Conservation (phyloP, 1,140 invertebrate genomes). For the Hesperophylax magnus region DNA sequence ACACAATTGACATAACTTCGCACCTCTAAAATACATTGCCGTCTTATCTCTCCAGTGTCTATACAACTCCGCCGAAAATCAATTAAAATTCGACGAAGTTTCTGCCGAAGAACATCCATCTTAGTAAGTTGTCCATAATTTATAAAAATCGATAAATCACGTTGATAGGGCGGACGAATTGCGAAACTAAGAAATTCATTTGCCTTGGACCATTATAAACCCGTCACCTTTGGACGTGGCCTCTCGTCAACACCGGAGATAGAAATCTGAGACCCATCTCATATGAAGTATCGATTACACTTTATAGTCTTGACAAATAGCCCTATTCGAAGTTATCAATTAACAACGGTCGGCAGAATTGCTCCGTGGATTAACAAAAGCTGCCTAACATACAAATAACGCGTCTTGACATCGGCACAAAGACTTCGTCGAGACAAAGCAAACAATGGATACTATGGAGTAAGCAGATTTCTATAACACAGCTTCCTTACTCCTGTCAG, state of each 20-base stretch:
- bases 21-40: too few species aligned
- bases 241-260: background rate
- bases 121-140: too few species aligned
- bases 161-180: too few species aligned
- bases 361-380: constrained; percentile 13
- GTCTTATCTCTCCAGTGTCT: too few species aligned
- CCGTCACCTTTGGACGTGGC: background rate
- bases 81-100: too few species aligned
- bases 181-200: too few species aligned
- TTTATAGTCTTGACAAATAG: constrained; percentile 31
- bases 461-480: background rate
- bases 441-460: constrained; percentile 28
- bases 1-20: too few species aligned
- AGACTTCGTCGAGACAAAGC: constrained; percentile 11
- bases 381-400: constrained; percentile 29
- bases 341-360: constrained; percentile 24
- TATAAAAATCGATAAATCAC: too few species aligned
- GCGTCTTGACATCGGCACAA: constrained; percentile 32
- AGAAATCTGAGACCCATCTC: constrained; percentile 5
- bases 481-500: background rate
- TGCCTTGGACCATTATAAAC: too few species aligned
- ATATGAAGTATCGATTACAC: constrained; percentile 25
- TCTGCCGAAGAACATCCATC: too few species aligned
- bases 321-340: constrained; percentile 20
- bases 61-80: too few species aligned